Evolutionary conservation across 2,888 invertebrate genomes (phyloP).

Genomic region (Yponomeuta cagnagella): DNA sequence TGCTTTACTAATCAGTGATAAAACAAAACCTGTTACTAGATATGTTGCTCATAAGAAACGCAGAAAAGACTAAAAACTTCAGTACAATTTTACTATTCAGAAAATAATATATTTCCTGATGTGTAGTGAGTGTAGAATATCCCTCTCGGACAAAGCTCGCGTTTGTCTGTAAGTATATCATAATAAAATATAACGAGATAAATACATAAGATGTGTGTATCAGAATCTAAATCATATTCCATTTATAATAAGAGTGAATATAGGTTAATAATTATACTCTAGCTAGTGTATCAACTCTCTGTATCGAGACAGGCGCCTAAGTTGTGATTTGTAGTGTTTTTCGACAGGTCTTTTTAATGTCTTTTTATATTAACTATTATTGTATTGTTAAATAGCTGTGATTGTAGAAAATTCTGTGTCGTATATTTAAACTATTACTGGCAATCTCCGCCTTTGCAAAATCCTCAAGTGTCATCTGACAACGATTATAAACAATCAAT

Average conservation of each 20-base stretch:
- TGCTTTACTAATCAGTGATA: neutral
- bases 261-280: slow-evolving; percentile 56
- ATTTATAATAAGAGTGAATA: slow-evolving; percentile 59
- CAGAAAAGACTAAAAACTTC: slow-evolving; percentile 1
- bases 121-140: slow-evolving; percentile 1
- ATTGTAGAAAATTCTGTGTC: slow-evolving; percentile 37
- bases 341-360: slow-evolving; percentile 55
- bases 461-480: neutral
- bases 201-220: slow-evolving; percentile 65
- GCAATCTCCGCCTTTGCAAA: slow-evolving; percentile 24
- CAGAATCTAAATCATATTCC: slow-evolving; percentile 62
- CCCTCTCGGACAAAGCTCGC: neutral
- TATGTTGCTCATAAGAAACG: neutral
- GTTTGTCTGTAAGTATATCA: slow-evolving; percentile 30
- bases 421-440: slow-evolving; percentile 43
- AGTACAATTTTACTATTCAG: slow-evolving; percentile 4
- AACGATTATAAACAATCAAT: neutral
- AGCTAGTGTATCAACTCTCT: slow-evolving; percentile 35
- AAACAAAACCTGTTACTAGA: neutral
- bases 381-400: slow-evolving; percentile 50
- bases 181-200: slow-evolving; percentile 37
- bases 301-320: slow-evolving; percentile 52
- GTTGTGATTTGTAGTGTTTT: slow-evolving; percentile 67
- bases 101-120: neutral
- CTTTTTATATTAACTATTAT: slow-evolving; percentile 43